phyloP scores from a whole-genome alignment of 2,888 invertebrate species.

The Cremastinae sp. region DNA sequence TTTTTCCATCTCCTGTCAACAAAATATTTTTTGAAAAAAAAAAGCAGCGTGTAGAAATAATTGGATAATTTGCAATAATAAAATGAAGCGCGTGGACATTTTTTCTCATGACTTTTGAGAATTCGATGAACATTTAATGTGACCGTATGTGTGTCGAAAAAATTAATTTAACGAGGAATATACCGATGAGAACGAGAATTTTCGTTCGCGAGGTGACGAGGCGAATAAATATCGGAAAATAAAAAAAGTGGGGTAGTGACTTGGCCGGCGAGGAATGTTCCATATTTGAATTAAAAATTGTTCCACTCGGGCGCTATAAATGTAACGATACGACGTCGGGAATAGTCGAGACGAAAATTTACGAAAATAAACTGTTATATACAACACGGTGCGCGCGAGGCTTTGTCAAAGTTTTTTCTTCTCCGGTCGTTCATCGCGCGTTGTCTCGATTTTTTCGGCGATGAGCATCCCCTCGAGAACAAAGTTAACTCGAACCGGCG shows the following conservation, averaged over 20 bases:
- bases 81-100: too few relatives aligned
- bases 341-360: slow-evolving; percentile 49
- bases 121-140: too few relatives aligned
- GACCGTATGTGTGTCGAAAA: too few relatives aligned
- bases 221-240: too few relatives aligned
- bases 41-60: background rate
- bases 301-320: slow-evolving; percentile 39
- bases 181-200: too few relatives aligned
- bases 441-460: background rate
- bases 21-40: background rate
- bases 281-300: slow-evolving; percentile 42
- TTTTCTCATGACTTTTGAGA: too few relatives aligned
- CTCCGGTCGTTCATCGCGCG: background rate
- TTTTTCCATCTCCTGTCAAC: background rate
- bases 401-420: slow-evolving; percentile 32
- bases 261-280: background rate
- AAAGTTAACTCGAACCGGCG: slow-evolving; percentile 35
- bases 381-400: slow-evolving; percentile 16
- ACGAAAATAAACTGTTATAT: slow-evolving; percentile 45
- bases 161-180: too few relatives aligned
- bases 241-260: background rate
- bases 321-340: slow-evolving; percentile 46
- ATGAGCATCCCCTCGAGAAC: slow-evolving; percentile 41
- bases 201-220: too few relatives aligned
- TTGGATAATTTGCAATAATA: too few relatives aligned